Evolutionary conservation across 2,113 vertebrate species (phyloP), one percentile per base, ranked within the genome.

Genomic region (Saccopteryx bilineata): DNA sequence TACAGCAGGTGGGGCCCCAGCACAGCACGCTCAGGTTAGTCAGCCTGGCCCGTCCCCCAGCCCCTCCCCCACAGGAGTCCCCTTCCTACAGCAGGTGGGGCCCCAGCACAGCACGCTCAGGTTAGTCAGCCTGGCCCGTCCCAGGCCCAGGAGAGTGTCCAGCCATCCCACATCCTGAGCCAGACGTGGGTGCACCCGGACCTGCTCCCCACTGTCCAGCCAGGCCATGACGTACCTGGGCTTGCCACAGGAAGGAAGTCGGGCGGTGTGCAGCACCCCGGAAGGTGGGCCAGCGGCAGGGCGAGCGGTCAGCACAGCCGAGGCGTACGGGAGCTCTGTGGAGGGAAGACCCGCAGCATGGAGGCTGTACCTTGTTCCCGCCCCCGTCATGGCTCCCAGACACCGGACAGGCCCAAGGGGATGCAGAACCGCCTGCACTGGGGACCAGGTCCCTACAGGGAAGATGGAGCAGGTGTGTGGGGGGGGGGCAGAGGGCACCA

Each of bases 221-320:
- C 52, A 12, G 79, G 21, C 52, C 1, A 1, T 7, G 68, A 18
- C 71, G 2, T 56, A 75, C 93, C 90, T 76, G 72, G n/a, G 28
- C 76, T 85, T 12, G 56, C 50, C 5, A 0, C 14, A 0, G n/a
- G 60, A n/a, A 46, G 19, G 50, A 66, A 23, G 54, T 78, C 74
- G 2, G 48, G n/a, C 0, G 0, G 69, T 1, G 14, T 17, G 9
- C 0, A 1, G 13, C 0, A 24, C 6, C 56, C 69, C 10, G 12
- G 71, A 21, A 18, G 74, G 80, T 24, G 5, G 5, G 13, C 50
- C n/a, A 31, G 85, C 4, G 1, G 17, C 58, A 6, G 3, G 82
- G 46, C 1, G 0, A 15, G 39, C 0, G 0, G 39, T 21, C 31
- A 31, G n/a, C 9, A 7, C 21, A 1, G 66, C 80, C 54, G 7